Base-by-base conservation (phyloP, 2,888 invertebrate species). In the Epiblema foenella region DNA sequence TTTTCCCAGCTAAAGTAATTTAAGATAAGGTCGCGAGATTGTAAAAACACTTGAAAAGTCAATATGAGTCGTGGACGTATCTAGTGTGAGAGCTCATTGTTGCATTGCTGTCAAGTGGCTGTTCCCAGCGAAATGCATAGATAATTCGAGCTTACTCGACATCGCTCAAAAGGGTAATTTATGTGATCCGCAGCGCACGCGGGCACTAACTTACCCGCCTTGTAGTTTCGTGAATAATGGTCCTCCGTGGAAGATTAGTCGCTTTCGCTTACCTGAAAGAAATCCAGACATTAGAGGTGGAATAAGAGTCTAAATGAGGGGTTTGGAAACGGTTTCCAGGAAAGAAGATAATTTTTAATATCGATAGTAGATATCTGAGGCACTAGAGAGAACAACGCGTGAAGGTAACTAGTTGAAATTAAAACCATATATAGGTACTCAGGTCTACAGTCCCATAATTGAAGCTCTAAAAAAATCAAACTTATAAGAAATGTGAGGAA, bases 81-180 rank as follows among this genome's bases (percentile, higher is more conserved):
- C 37, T 58, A 59, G 67, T 51, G 51, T 49, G 58, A 49, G 57
- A 57, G 12, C 49, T 68, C 54, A 68, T 62, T 69, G 63, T 69
- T 63, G 56, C 62, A 20, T 51, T 42, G 51, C 46, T 54, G 66
- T 60, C 66, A 66, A 58, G 52, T 65, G 58, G 11, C 52, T 60
- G 54, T 42, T 59, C 64, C 52, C 51, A 33, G 68, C 29, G 56
- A 66, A 63, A 66, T 58, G 33, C 60, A 66, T 70, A 70, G 70
- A 66, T 66, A 54, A 60, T 70, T 65, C 70, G 42, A 62, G 71
- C 71, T 71, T 60, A 66, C 70, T 71, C 56, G 62, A 67, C 71
- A 71, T 67, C 65, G 66, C 66, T 70, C 71, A 71, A 71, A 71
- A 71, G 66, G 66, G 56, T 71, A 62, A 71, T 71, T 71, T 71